Evolutionary conservation across 2,797 vertebrate species (phyloP), one percentile per base, ranked within the genome.

Genomic region (Lophius americanus): DNA sequence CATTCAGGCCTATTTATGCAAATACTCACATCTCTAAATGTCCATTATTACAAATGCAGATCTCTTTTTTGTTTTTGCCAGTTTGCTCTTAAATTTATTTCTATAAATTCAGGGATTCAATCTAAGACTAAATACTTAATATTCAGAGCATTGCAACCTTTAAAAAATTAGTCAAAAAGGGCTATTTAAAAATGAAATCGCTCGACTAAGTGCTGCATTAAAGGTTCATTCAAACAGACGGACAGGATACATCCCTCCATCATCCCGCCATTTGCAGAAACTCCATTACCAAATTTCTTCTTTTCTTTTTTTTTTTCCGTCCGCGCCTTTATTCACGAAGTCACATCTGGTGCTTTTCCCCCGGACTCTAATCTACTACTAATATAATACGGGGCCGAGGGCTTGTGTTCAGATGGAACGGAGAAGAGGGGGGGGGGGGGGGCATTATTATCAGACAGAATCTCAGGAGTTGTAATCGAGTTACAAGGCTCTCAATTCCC

Each of bases 401-500:
- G 76, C 75, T 68, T 35, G 52, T 82, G 85, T 89, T 89, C 86
- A 68, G 87, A 78, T 82, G 81, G 78, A 89, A 79, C 84, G 88
- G 87, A 87, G 12, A 44, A 10, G 9, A 9, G 87, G 87, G 85
- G 75, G 65, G 60, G 75, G 65, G 60, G 73, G 60, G 79, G 80
- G 57, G 72, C 3, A 55, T 84, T 90, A 88, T 90, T 90, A 89
- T 88, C 87, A 90, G 87, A 90, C 89, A 57, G 73, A 73, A 82
- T 89, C 84, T 85, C 84, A 82, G 77, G 83, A 87, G 83, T 87
- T 87, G 79, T 91, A 92, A 93, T 92, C 73, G 77, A 90, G 91
- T 93, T 92, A 91, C 87, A 91, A 88, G 85, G 78, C 82, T 91
- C 89, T 91, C 88, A 89, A 89, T 92, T 92, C 83, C 84, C 84